These are phyloP conservation scores for Eretmochelys imbricata DNA, from an alignment of 2,113 vertebrate genomes.

Conservation along the genomic window DNA sequence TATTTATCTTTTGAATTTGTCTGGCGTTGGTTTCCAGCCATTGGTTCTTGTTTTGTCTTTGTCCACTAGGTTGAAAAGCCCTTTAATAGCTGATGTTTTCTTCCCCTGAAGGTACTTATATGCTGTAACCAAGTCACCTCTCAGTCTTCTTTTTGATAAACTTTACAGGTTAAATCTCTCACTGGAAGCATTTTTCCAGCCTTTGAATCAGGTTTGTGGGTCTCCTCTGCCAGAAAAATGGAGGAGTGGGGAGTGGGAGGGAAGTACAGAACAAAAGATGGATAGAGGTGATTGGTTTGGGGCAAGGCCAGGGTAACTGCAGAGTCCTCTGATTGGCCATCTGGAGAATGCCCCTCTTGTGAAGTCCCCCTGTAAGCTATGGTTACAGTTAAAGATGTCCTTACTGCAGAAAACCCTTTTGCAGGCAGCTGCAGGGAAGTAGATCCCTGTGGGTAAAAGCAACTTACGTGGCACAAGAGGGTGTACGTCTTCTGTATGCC, in stretches of 20 bases:
- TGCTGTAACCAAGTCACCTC: background rate
- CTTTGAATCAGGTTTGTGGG: too few relatives aligned
- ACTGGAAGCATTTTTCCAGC: fast-evolving
- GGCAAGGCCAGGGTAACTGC: background rate
- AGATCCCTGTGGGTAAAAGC: too few relatives aligned
- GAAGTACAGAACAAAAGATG: background rate
- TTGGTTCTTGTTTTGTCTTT: background rate
- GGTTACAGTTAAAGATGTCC: background rate
- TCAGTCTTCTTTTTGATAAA: background rate
- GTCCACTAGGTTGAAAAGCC: background rate
- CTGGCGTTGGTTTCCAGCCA: background rate
- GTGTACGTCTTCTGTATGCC: background rate
- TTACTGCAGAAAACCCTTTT: background rate
- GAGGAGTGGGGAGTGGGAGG: background rate
- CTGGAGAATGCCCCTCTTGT: background rate
- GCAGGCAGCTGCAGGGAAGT: too few relatives aligned
- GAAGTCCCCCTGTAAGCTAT: background rate
- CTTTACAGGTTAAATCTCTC: background rate
- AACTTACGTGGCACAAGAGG: background rate
- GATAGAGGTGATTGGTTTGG: background rate
- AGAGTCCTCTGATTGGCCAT: background rate
- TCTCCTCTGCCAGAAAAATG: background rate
- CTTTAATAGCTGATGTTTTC: background rate
- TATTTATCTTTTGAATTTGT: background rate
- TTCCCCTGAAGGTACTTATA: background rate